phyloP scores from a whole-genome alignment of 1,140 invertebrate genomes.

The Colletes latitarsis region DNA sequence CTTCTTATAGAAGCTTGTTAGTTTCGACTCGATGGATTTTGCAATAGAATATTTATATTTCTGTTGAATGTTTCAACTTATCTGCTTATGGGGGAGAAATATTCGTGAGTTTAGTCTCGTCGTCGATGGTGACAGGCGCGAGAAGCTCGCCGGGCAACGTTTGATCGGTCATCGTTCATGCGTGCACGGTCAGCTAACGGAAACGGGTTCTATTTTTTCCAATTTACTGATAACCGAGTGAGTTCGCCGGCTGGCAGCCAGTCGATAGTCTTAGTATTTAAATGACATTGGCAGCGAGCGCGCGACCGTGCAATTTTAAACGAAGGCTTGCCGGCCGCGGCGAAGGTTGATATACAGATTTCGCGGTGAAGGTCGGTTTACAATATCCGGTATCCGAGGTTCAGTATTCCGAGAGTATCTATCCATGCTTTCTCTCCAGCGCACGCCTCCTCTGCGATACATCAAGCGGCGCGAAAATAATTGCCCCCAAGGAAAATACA shows the following conservation, averaged over 20 bases:
- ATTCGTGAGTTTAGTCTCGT: background rate
- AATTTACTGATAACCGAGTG: constrained; percentile 30
- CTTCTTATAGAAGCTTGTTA: no score
- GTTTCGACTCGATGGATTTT: no score
- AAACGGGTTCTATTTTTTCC: constrained; percentile 47
- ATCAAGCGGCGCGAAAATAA: constrained; percentile 29
- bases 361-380: constrained; percentile 58
- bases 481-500: constrained; percentile 7
- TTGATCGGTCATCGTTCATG: background rate
- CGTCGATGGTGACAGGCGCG: background rate
- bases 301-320: constrained; percentile 24
- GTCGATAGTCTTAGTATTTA: constrained; percentile 14
- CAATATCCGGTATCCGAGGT: constrained; percentile 45
- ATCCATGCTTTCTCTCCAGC: constrained; percentile 36
- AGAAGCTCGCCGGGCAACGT: no score
- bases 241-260: background rate
- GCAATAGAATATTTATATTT: no score
- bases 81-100: no score
- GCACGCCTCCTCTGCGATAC: constrained; percentile 11
- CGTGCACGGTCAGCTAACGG: constrained; percentile 33
- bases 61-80: no score
- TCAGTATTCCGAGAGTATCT: constrained; percentile 33
- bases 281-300: constrained; percentile 31
- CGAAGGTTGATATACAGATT: constrained; percentile 48
- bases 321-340: constrained; percentile 2